Evolutionary conservation across 2,113 vertebrate genomes (phyloP).

Genomic region (Gasterosteus nipponicus): DNA sequence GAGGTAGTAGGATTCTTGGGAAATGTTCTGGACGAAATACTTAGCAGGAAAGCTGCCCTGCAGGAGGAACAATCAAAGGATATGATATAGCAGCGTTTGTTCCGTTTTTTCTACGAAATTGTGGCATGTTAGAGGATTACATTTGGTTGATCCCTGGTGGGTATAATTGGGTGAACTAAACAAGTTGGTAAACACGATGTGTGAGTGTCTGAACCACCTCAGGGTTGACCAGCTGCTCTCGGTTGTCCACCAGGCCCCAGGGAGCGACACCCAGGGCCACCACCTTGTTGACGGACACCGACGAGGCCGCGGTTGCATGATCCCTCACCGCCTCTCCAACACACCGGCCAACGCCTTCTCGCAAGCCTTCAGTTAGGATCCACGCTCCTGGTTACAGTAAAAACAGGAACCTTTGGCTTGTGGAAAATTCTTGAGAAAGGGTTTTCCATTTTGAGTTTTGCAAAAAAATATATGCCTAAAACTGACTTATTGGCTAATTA

Average conservation of each 20-base stretch:
- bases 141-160: background rate
- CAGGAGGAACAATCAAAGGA: background rate
- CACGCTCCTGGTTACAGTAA: conserved; percentile 82
- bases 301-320: conserved; percentile 83
- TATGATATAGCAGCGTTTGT: background rate
- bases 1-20: conserved; percentile 75
- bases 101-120: no score
- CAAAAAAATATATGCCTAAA: no score
- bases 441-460: no score
- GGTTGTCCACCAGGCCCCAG: conserved; percentile 87
- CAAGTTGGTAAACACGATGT: no score
- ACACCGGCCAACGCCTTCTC: conserved; percentile 84
- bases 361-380: conserved; percentile 88
- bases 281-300: conserved; percentile 81
- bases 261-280: conserved; percentile 87
- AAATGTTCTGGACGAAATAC: conserved; percentile 72
- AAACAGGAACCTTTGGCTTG: background rate
- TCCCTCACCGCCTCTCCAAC: conserved; percentile 89
- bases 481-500: no score
- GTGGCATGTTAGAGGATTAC: background rate
- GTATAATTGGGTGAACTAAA: background rate
- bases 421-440: background rate
- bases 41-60: conserved; percentile 88
- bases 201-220: conserved; percentile 76
- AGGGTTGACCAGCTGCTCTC: conserved; percentile 80